phyloP scores from a whole-genome alignment of 2,888 invertebrate species.

The Leucania comma region DNA sequence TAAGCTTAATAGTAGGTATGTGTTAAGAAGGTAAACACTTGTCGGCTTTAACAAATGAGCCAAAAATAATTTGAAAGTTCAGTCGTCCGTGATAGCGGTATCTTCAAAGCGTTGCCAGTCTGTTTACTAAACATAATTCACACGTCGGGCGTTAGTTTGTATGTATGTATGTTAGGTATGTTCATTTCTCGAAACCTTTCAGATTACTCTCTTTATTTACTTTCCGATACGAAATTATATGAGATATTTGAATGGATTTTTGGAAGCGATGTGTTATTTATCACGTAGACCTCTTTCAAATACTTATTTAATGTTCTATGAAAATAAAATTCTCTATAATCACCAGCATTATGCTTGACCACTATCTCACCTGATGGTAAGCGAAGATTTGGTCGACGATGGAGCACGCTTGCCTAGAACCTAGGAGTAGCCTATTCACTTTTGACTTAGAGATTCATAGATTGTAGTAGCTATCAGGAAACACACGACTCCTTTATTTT shows the following conservation, averaged over 20 bases:
- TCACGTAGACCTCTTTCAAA: conserved; percentile 20
- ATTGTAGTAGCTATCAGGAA: too few species aligned
- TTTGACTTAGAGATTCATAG: too few species aligned
- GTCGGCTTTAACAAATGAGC: conserved; percentile 39
- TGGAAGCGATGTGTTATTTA: conserved; percentile 7
- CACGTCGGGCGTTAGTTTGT: conserved; percentile 33
- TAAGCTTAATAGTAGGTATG: conserved; percentile 8
- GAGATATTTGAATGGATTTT: conserved; percentile 19
- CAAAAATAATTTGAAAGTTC: conserved; percentile 66
- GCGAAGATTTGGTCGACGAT: too few species aligned
- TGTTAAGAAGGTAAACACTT: conserved; percentile 28
- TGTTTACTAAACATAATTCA: conserved; percentile 61
- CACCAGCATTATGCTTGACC: too few species aligned
- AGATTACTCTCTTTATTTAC: conserved; percentile 42
- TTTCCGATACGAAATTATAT: conserved; percentile 24
- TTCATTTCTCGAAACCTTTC: conserved; percentile 51
- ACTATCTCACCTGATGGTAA: too few species aligned
- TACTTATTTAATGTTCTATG: too few species aligned
- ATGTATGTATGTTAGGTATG: conserved; percentile 42
- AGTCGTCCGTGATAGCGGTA: conserved; percentile 66
- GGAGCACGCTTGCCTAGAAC: too few species aligned
- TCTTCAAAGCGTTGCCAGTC: conserved; percentile 60
- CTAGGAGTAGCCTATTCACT: too few species aligned
- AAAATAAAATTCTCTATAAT: background rate
- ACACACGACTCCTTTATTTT: too few species aligned